These are phyloP conservation scores for Chymomyza fuscimana DNA, from an alignment of 2,888 invertebrate genomes.

Conservation along the genomic window DNA sequence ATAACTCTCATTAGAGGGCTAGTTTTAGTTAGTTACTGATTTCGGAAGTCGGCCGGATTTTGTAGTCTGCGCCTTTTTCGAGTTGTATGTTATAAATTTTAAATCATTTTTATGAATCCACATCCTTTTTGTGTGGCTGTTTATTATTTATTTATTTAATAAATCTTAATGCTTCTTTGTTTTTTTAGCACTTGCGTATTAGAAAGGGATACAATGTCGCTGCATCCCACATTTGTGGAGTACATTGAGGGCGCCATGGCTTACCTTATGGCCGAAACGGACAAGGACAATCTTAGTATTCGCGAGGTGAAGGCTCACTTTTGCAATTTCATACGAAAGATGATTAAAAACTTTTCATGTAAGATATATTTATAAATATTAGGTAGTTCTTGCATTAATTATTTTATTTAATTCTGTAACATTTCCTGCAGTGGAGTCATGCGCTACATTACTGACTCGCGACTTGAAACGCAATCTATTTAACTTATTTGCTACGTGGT, in stretches of 20 bases:
- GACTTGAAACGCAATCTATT: constrained; percentile 93
- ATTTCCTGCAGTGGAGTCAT: constrained; percentile 87
- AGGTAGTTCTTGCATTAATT: neutral
- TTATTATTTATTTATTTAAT: no score
- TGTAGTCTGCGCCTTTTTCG: no score
- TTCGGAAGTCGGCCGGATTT: no score
- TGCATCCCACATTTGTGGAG: constrained; percentile 94
- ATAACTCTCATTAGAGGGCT: no score
- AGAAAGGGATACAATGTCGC: constrained; percentile 89
- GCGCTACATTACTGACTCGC: constrained; percentile 90
- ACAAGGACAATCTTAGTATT: constrained; percentile 93
- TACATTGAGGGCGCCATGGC: constrained; percentile 96
- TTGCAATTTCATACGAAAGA: constrained; percentile 94
- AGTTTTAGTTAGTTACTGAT: no score
- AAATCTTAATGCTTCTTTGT: neutral
- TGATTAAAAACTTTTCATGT: constrained; percentile 96
- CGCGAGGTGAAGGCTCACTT: constrained; percentile 95
- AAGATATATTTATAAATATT: constrained; percentile 78
- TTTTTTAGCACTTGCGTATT: constrained; percentile 86
- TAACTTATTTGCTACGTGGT: constrained; percentile 95
- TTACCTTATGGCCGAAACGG: constrained; percentile 95
- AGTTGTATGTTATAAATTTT: no score
- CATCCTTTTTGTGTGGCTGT: no score
- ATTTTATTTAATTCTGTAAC: constrained; percentile 3
- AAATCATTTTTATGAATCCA: no score